These are phyloP conservation scores for Ernsta delagoae DNA, from an alignment of 2,888 invertebrate genomes.

Conservation along the genomic window DNA sequence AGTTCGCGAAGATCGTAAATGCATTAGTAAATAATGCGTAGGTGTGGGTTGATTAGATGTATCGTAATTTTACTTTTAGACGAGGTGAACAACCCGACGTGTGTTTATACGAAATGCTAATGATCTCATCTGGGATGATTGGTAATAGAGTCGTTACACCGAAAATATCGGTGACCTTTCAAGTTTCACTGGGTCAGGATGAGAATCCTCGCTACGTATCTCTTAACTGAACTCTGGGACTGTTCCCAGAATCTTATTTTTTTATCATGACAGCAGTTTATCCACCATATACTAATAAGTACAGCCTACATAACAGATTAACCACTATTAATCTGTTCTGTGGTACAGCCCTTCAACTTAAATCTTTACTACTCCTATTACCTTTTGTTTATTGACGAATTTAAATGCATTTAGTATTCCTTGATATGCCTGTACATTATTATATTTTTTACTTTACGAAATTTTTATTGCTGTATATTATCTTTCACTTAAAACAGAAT, in stretches of 20 bases:
- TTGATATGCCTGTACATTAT: no score
- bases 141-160: constrained; percentile 41
- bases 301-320: no score
- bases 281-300: no score
- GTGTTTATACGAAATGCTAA: constrained; percentile 51
- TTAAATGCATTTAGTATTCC: no score
- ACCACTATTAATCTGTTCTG: no score
- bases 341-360: no score
- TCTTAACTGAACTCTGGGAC: neutral
- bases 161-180: constrained; percentile 39
- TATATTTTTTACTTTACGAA: no score
- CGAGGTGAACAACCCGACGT: constrained; percentile 68
- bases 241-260: neutral
- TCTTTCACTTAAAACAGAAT: neutral
- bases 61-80: constrained; percentile 68
- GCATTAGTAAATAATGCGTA: constrained; percentile 70
- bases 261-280: neutral
- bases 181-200: constrained; percentile 14
- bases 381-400: no score
- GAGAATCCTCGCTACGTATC: neutral
- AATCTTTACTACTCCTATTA: no score
- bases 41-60: constrained; percentile 73
- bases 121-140: constrained; percentile 45
- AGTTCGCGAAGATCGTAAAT: constrained; percentile 68
- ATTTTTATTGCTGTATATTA: no score